Evolutionary conservation across 2,113 vertebrate genomes (phyloP).

Genomic region (Muntiacus reevesi): DNA sequence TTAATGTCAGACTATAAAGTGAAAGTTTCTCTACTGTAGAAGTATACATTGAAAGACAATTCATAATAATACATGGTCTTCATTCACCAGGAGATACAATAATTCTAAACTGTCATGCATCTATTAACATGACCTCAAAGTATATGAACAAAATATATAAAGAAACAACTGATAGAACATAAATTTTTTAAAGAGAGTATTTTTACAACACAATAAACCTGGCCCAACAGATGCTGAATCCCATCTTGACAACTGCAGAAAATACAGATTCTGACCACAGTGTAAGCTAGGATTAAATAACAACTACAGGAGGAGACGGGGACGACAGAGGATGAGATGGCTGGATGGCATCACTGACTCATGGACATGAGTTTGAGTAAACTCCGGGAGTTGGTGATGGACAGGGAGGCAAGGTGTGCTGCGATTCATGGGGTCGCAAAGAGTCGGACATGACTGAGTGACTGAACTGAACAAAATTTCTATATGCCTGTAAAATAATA

Average conservation of each 20-base stretch:
- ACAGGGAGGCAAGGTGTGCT: too few relatives aligned
- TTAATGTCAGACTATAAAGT: not conserved
- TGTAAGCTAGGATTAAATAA: not conserved
- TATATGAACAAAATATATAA: not conserved
- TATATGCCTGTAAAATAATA: not conserved
- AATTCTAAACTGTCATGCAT: not conserved
- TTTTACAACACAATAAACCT: not conserved
- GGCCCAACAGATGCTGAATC: not conserved
- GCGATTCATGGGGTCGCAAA: too few relatives aligned
- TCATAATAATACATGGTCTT: not conserved
- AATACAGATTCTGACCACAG: not conserved
- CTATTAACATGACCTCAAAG: not conserved
- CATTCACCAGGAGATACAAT: not conserved
- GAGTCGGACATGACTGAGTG: too few relatives aligned
- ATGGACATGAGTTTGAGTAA: too few relatives aligned
- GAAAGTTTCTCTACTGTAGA: not conserved
- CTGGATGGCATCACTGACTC: too few relatives aligned
- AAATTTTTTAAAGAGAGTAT: not conserved
- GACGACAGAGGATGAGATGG: too few relatives aligned
- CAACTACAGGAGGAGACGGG: too few relatives aligned
- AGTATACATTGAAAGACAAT: not conserved
- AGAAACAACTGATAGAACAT: not conserved
- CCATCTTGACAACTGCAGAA: not conserved
- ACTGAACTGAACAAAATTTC: not conserved
- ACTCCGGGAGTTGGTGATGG: too few relatives aligned